Conservation (phyloP, 2,888 invertebrate genomes). For the Rhorus exstirpatorius region DNA sequence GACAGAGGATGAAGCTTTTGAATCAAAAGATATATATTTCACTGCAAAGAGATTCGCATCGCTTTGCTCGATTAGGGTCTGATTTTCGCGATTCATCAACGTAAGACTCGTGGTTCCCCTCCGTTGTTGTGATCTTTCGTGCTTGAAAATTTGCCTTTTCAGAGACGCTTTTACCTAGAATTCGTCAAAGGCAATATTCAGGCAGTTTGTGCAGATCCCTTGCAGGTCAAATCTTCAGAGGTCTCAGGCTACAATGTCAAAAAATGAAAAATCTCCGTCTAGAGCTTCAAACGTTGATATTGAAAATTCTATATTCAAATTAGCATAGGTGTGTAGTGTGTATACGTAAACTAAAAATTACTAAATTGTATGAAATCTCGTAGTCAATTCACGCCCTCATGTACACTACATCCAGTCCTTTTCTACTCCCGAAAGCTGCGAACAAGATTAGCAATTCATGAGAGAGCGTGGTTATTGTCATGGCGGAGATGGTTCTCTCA, state of each 20-base stretch:
- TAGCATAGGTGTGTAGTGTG: no score
- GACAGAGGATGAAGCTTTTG: no score
- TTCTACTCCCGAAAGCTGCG: conserved; percentile 57
- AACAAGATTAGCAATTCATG: conserved; percentile 85
- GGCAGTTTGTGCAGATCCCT: no score
- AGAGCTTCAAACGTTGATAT: no score
- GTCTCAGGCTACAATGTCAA: no score
- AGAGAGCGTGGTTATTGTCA: conserved; percentile 83
- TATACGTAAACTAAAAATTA: no score
- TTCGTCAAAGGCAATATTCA: neutral
- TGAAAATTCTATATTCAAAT: no score
- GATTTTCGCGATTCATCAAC: neutral
- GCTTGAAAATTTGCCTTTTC: neutral
- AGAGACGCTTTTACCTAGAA: neutral
- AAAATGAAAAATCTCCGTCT: neutral
- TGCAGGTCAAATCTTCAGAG: no score
- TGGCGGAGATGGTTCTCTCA: conserved; percentile 73
- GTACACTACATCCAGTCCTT: neutral
- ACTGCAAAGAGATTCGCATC: conserved; percentile 6
- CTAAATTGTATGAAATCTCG: no score
- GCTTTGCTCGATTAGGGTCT: conserved; percentile 54
- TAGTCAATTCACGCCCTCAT: neutral
- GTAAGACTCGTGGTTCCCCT: neutral
- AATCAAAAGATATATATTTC: no score
- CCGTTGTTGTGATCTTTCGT: neutral